A percentile compares a stretch with the other conserved stretches of the same genome.
phyloP scores from a whole-genome alignment of 2,888 invertebrate genomes.

The Drosophila basisetae region DNA sequence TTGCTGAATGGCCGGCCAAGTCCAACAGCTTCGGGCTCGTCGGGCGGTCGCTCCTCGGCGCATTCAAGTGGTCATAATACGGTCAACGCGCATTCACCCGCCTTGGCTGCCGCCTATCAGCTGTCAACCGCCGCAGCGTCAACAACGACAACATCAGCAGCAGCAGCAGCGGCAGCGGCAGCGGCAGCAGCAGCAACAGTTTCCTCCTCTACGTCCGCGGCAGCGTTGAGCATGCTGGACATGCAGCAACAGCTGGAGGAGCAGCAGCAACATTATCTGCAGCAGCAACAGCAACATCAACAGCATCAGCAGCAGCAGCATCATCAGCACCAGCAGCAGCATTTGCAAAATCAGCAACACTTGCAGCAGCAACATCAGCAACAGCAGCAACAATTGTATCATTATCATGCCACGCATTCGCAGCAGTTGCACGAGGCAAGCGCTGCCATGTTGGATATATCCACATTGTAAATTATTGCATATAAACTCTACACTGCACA shows the following conservation, averaged over 20 bases:
- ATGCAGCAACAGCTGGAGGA: slow-evolving; percentile 73
- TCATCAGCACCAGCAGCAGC: slow-evolving; percentile 55
- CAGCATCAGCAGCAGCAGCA: slow-evolving; percentile 49
- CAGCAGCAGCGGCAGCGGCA: slow-evolving; percentile 45
- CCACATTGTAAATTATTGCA: slow-evolving; percentile 85
- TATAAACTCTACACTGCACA: slow-evolving; percentile 54
- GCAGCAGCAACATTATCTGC: slow-evolving; percentile 40
- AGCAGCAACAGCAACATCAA: slow-evolving; percentile 50
- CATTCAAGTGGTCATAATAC: slow-evolving; percentile 80
- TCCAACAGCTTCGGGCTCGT: slow-evolving; percentile 82
- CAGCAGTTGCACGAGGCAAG: slow-evolving; percentile 67
- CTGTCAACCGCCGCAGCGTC: slow-evolving; percentile 56
- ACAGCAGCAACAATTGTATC: slow-evolving; percentile 55
- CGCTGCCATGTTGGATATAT: slow-evolving; percentile 85
- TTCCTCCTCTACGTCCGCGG: slow-evolving; percentile 41
- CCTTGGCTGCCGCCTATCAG: slow-evolving; percentile 76
- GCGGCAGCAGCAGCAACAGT: slow-evolving; percentile 50
- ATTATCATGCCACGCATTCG: slow-evolving; percentile 66
- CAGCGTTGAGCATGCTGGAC: slow-evolving; percentile 76
- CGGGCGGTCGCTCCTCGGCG: slow-evolving; percentile 82
- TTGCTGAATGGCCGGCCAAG: slow-evolving; percentile 79
- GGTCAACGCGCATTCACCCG: slow-evolving; percentile 81
- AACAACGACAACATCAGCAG: slow-evolving; percentile 50
- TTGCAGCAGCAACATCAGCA: slow-evolving; percentile 51
- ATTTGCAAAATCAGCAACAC: slow-evolving; percentile 45